phyloP scores from a whole-genome alignment of 2,113 vertebrate genomes.

The Stomatorhinus ivindoensis region DNA sequence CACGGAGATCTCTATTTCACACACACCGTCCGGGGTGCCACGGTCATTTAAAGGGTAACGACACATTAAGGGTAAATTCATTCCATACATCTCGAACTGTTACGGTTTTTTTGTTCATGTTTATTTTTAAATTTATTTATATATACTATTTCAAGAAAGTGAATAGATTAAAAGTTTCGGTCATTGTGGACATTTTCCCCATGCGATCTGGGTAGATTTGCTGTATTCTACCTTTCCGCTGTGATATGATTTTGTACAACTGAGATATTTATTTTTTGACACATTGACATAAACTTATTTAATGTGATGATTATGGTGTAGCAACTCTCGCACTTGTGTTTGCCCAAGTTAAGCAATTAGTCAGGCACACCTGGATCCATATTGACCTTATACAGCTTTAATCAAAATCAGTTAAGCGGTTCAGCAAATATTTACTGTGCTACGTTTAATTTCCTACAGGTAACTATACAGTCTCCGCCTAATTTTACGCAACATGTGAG shows the following conservation, averaged over 20 bases:
- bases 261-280: background rate
- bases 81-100: background rate
- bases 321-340: background rate
- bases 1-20: background rate
- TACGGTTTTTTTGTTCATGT: background rate
- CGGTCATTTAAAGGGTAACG: background rate
- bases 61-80: background rate
- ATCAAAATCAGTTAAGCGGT: background rate
- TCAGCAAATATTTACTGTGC: slow-evolving; percentile 48
- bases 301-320: background rate
- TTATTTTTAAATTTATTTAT: background rate
- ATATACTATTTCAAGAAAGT: background rate
- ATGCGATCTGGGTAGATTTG: background rate
- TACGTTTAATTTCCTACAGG: slow-evolving; percentile 95
- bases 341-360: background rate
- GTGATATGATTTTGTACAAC: background rate
- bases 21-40: background rate
- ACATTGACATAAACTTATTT: background rate
- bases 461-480: slow-evolving; percentile 99
- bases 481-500: slow-evolving; percentile 99
- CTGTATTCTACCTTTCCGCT: background rate
- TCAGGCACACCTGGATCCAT: background rate
- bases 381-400: background rate
- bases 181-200: background rate
- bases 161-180: background rate